Conservation (phyloP, 2,888 invertebrate genomes). For the Plagodis pulveraria region DNA sequence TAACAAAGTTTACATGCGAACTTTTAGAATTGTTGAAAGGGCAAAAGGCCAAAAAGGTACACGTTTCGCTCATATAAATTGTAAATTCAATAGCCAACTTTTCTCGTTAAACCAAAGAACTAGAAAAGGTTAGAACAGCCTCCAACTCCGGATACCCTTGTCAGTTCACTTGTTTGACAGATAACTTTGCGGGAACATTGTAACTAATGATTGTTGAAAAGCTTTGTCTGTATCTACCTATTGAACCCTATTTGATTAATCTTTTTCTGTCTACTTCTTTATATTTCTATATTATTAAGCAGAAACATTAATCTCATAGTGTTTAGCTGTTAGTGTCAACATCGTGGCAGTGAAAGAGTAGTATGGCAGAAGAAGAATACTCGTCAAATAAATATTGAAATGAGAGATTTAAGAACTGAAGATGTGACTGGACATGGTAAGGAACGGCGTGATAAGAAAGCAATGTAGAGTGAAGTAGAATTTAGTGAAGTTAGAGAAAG, state of each 20-base stretch:
- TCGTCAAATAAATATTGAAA: too few relatives aligned
- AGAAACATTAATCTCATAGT: too few relatives aligned
- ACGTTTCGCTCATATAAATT: constrained; percentile 28
- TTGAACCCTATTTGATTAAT: constrained; percentile 19
- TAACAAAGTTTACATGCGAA: neutral
- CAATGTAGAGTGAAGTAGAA: too few relatives aligned
- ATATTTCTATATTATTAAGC: neutral
- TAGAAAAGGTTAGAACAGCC: constrained; percentile 34
- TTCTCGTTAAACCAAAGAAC: constrained; percentile 34
- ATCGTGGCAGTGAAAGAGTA: too few relatives aligned
- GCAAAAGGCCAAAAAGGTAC: constrained; percentile 9
- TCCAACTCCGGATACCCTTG: constrained; percentile 31
- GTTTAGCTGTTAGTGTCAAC: too few relatives aligned
- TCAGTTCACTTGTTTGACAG: constrained; percentile 39
- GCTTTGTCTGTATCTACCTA: constrained; percentile 7
- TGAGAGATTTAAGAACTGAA: too few relatives aligned
- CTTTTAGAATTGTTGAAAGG: constrained; percentile 8
- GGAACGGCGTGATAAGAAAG: too few relatives aligned
- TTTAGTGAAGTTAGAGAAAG: too few relatives aligned
- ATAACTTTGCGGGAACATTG: constrained; percentile 25
- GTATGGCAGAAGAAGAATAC: too few relatives aligned
- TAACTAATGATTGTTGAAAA: constrained; percentile 33
- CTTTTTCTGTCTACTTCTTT: constrained; percentile 9
- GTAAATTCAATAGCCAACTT: constrained; percentile 33
- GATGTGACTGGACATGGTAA: too few relatives aligned